Conservation (phyloP, 2,113 vertebrate species). For the Calypte anna region DNA sequence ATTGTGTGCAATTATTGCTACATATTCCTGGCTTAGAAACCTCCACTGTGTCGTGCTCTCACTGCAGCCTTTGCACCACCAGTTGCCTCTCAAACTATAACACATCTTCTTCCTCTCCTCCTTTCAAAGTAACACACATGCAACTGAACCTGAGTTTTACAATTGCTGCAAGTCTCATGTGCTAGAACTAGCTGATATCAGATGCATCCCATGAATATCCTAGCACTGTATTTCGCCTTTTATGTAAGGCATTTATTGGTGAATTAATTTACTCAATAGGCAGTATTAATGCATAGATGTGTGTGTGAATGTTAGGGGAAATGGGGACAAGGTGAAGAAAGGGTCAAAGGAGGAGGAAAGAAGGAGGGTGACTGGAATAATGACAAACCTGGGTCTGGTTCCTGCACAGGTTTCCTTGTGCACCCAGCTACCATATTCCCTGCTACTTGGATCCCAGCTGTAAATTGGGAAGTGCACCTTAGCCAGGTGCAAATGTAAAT, state of each 20-base stretch:
- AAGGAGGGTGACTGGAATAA: background rate
- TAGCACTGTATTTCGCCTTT: background rate
- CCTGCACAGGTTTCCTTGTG: background rate
- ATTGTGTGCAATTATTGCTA: background rate
- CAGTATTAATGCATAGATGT: background rate
- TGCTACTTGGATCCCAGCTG: background rate
- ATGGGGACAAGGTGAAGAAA: background rate
- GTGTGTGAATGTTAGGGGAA: background rate
- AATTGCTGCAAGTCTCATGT: background rate
- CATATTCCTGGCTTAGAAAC: background rate
- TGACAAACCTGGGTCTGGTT: background rate
- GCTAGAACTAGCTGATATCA: background rate
- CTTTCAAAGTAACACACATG: background rate
- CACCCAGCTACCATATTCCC: background rate
- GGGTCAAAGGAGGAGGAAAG: background rate
- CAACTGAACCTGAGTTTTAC: background rate
- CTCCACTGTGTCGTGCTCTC: background rate
- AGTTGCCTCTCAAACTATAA: background rate
- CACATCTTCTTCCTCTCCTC: background rate
- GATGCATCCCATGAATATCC: background rate
- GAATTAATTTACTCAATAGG: background rate
- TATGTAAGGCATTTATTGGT: background rate
- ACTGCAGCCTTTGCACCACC: background rate
- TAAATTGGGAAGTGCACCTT: background rate
- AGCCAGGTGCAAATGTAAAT: fast-evolving